Evolutionary conservation across 2,113 vertebrate species (phyloP).

Genomic region (Thamnaconus septentrionalis): DNA sequence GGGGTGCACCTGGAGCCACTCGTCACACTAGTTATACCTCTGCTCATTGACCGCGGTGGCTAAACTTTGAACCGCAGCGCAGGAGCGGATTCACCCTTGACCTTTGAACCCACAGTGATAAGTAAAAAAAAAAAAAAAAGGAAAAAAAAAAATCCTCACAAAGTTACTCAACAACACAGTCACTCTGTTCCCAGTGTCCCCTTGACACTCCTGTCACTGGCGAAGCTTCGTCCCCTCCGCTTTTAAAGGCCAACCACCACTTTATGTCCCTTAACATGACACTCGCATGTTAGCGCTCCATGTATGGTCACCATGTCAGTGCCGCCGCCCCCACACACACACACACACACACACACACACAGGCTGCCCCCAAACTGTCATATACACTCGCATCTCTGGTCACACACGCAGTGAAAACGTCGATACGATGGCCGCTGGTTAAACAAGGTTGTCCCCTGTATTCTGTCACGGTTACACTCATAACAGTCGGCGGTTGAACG

Average conservation of each 20-base stretch:
- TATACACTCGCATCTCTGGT: conserved; percentile 60
- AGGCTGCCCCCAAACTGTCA: conserved; percentile 75
- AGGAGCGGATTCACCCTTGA: conserved; percentile 49
- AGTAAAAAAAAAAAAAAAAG: conserved; percentile 20
- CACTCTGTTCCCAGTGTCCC: no score
- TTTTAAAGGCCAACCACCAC: no score
- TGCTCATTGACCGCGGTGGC: conserved; percentile 65
- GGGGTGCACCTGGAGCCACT: neutral
- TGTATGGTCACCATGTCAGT: conserved; percentile 52
- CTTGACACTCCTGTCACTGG: no score
- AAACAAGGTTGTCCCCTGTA: conserved; percentile 32
- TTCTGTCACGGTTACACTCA: no score
- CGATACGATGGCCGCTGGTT: conserved; percentile 49
- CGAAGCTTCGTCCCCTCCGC: no score
- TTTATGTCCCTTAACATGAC: conserved; percentile 23
- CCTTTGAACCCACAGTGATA: conserved; percentile 70
- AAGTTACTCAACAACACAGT: no score
- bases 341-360: conserved; percentile 29
- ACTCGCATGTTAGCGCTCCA: conserved; percentile 48
- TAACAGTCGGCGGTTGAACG: no score
- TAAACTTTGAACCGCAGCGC: conserved; percentile 68
- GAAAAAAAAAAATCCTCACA: no score
- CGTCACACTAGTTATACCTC: conserved; percentile 10
- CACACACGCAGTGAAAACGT: conserved; percentile 48
- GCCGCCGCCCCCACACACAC: conserved; percentile 1